Conservation (phyloP, 2,888 invertebrate genomes). For the Drosophila prostipennis region DNA sequence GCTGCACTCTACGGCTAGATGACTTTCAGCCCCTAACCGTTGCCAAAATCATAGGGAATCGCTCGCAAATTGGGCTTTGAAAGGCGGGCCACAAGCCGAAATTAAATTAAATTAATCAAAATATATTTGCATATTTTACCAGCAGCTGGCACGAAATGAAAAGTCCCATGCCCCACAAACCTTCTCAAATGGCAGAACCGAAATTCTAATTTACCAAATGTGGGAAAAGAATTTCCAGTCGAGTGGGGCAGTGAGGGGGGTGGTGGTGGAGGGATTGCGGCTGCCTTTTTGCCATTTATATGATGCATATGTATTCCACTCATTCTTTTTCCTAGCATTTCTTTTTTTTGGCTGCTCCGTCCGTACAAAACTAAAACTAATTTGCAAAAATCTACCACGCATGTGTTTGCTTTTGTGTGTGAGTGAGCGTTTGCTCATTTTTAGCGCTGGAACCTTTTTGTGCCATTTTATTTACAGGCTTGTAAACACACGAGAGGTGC, state of each 20-base stretch:
- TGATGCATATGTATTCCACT: conserved; percentile 44
- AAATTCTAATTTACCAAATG: conserved; percentile 74
- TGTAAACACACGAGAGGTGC: conserved; percentile 61
- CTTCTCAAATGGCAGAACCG: conserved; percentile 8
- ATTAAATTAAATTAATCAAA: conserved; percentile 67
- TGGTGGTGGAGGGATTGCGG: neutral
- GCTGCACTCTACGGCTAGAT: conserved; percentile 15
- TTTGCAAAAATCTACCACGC: conserved; percentile 70
- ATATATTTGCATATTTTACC: conserved; percentile 56
- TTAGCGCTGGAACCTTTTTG: conserved; percentile 47
- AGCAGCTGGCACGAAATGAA: conserved; percentile 34
- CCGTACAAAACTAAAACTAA: conserved; percentile 67
- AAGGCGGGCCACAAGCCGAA: conserved; percentile 18
- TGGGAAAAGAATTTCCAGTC: conserved; percentile 69
- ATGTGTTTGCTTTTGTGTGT: conserved; percentile 56
- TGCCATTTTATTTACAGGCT: conserved; percentile 56
- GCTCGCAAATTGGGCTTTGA: conserved; percentile 18
- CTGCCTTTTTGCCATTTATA: conserved; percentile 49
- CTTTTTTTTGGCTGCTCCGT: conserved; percentile 25
- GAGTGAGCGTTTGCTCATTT: conserved; percentile 41
- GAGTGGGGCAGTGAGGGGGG: conserved; percentile 23
- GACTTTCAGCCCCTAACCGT: conserved; percentile 9
- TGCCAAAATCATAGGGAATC: conserved; percentile 11
- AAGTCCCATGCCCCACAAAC: conserved; percentile 7
- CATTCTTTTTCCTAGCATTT: conserved; percentile 6